Evolutionary conservation across 2,888 invertebrate species (phyloP), one percentile per base, ranked within the genome.

Genomic region (Paralinhomoeus sp.): DNA sequence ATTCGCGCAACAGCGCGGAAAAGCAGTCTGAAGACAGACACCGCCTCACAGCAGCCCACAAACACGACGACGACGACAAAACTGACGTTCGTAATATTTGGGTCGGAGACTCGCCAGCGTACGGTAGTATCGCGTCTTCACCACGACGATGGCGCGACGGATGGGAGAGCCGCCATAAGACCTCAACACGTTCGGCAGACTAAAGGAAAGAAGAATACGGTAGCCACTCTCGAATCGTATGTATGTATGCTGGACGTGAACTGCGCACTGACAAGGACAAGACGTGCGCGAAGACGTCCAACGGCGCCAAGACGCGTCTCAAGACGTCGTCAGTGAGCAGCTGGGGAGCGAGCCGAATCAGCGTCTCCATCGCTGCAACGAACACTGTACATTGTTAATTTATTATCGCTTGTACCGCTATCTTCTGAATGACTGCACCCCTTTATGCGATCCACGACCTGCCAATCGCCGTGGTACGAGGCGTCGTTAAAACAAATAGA

Each of bases 251-350:
- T n/a, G n/a, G n/a, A n/a, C n/a, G 17, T 9, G 17, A 39, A 24
- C 12, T 31, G 23, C 24, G 21, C 22, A 64, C 74, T 71, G 69
- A 87, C 85, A 84, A 85, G 34, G 82, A 77, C 50, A 91, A 72
- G 75, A 93, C 89, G 40, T 83, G 80, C 22, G 93, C 72, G 15
- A 91, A 89, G 53, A 85, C 83, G 65, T 93, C 91, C 44, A 93
- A 79, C 1, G 91, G 91, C 5, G 78, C 77, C 22, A 91, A 68
- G 45, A 93, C 69, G 58, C 87, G 73, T 40, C 83, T 73, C 1
- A 80, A 79, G 47, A 89, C 82, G 55, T 93, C 91, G 49, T 89
- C 89, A 46, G 78, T 81, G 2, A 84, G 74, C 47, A 93, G 67
- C 51, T 89, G 83, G 0, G 81, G 78, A 56, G 87, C 91, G 64